Conservation (phyloP, 92 coral and sea anemone genomes). For the Ricordea florida region DNA sequence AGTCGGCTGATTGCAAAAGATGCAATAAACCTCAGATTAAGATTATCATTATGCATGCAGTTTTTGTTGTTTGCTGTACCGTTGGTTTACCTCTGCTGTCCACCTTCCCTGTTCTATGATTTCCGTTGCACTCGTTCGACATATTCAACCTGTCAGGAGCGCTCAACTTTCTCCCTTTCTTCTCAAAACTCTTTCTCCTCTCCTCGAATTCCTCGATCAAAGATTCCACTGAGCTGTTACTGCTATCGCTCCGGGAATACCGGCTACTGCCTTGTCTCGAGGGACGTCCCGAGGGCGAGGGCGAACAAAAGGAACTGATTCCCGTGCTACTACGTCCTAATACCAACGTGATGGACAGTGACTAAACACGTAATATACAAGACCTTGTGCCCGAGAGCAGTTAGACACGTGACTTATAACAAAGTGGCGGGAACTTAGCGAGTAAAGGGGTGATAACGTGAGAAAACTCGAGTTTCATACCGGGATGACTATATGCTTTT, state of each 20-base stretch:
- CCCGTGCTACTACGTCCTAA: constrained; percentile 69
- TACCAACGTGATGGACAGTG: constrained; percentile 30
- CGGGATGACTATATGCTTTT: too few relatives aligned
- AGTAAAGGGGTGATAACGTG: too few relatives aligned
- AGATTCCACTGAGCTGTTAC: constrained; percentile 73
- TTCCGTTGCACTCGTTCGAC: neutral
- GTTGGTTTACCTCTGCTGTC: constrained; percentile 67
- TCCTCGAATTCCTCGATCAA: constrained; percentile 73
- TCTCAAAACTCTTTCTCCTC: constrained; percentile 67
- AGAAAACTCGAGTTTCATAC: too few relatives aligned
- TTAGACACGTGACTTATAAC: neutral
- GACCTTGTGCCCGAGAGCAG: neutral
- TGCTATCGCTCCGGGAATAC: constrained; percentile 38
- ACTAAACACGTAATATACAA: neutral
- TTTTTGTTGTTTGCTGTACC: neutral
- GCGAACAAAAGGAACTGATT: constrained; percentile 21
- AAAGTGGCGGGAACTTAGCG: too few relatives aligned
- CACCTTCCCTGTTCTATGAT: neutral
- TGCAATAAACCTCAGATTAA: too few relatives aligned
- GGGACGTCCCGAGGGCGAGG: constrained; percentile 33
- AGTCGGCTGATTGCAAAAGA: too few relatives aligned
- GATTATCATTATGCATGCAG: too few relatives aligned
- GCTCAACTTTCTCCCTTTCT: constrained; percentile 48
- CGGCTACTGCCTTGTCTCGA: constrained; percentile 39
- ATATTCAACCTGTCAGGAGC: constrained; percentile 39